Base-by-base conservation (phyloP, 2,113 vertebrate genomes). In the Henicopernis longicauda region DNA sequence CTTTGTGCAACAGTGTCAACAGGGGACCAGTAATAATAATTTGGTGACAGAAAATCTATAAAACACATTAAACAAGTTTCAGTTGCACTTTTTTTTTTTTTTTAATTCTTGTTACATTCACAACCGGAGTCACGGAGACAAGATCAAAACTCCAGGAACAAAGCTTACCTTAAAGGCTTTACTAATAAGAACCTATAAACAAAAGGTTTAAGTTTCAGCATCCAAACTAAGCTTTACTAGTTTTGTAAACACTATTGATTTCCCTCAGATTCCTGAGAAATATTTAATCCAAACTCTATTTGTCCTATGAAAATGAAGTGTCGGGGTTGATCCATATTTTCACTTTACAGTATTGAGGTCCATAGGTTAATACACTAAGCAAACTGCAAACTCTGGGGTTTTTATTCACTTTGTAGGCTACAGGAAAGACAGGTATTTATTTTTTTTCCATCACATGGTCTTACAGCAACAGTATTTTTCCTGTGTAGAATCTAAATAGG, bases 31-130 rank as follows among this genome's bases (percentile, higher is more conserved):
- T 82, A 97, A 96, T 96, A 97, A 97, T 97, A 97, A 95, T 89
- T 82, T 90, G 38, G 49, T 95, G 94, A 95, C 94, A 97, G 91
- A 94, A 98, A 97, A 98, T 96, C 98, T 90, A 96, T 98, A 97
- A 96, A 97, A 96, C 83, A 96, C 89, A 97, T 96, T 97, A 97
- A 96, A n/a, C 26, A 72, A 83, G 88, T 82, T 84, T 97, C 73
- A 84, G 83, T 96, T 91, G 22, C 52, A n/a, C 36, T 17, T 86
- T 45, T 54, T 62, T 78, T 55, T 50, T 70, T 63, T 27, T 52
- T 47, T 70, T 67, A 87, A 67, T 32, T 82, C 88, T 96, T 67
- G 66, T 96, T 96, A 34, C 11, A 76, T 91, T 96, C 88, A 96
- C 71, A 95, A 81, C 29, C 90, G 20, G 45, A 96, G 87, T 92